A percentile compares a stretch with the other conserved stretches of the same genome.
Conservation (phyloP, 1,140 invertebrate species). For the Aphelenchoides besseyi region DNA sequence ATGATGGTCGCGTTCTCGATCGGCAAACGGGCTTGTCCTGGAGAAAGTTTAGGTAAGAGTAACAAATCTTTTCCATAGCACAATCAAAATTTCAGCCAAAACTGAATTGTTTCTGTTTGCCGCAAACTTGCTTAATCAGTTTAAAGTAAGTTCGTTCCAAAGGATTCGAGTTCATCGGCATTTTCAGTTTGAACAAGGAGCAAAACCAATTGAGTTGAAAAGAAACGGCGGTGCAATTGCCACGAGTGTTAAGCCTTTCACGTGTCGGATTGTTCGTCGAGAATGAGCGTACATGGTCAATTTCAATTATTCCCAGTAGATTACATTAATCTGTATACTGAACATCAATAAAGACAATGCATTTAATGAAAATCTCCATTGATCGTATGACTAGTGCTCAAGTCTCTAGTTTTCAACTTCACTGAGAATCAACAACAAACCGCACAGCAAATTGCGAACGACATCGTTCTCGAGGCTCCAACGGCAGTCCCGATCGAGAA, state of each 20-base stretch:
- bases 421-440: constrained; percentile 54
- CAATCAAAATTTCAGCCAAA: too few relatives aligned
- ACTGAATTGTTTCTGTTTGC: constrained; percentile 88
- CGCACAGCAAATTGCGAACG: constrained; percentile 48
- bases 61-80: too few relatives aligned
- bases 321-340: too few relatives aligned
- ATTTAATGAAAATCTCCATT: too few relatives aligned
- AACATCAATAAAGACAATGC: too few relatives aligned
- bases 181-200: background rate
- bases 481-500: constrained; percentile 3
- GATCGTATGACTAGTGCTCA: too few relatives aligned
- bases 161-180: too few relatives aligned
- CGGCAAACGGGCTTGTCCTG: constrained; percentile 78
- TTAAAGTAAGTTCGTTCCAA: too few relatives aligned
- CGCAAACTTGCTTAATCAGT: constrained; percentile 76
- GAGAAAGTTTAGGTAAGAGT: constrained; percentile 79
- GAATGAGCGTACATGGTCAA: too few relatives aligned
- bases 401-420: too few relatives aligned
- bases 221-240: constrained; percentile 8
- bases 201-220: background rate
- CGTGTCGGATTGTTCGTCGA: background rate
- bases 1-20: constrained; percentile 86
- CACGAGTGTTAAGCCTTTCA: constrained; percentile 3
- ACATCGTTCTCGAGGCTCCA: constrained; percentile 27
- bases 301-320: too few relatives aligned